These are phyloP conservation scores for Spodoptera exigua DNA, from an alignment of 2,888 invertebrate species.

Conservation along the genomic window DNA sequence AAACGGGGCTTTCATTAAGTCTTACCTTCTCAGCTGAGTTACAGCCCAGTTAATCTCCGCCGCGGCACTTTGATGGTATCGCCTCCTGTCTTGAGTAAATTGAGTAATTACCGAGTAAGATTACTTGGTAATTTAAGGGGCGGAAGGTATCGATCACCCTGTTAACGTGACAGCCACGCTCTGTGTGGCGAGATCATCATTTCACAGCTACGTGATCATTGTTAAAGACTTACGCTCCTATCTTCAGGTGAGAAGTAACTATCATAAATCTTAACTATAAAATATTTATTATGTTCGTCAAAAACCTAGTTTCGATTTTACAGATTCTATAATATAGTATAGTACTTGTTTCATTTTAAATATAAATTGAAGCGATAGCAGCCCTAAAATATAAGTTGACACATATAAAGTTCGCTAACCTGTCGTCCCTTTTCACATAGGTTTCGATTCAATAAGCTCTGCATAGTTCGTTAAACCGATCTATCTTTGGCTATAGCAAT, in stretches of 20 bases:
- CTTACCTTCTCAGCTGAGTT: slow-evolving; percentile 60
- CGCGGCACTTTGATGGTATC: slow-evolving; percentile 76
- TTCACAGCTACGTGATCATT: slow-evolving; percentile 29
- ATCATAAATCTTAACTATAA: neutral
- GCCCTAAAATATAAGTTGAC: slow-evolving; percentile 15
- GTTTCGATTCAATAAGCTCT: slow-evolving; percentile 24
- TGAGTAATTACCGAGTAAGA: slow-evolving; percentile 84
- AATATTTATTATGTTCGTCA: no score
- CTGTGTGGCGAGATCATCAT: slow-evolving; percentile 45
- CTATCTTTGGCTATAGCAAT: slow-evolving; percentile 41
- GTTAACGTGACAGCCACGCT: slow-evolving; percentile 56
- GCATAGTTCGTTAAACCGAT: slow-evolving; percentile 32
- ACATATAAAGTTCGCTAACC: slow-evolving; percentile 32
- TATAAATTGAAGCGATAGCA: slow-evolving; percentile 17
- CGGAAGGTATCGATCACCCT: slow-evolving; percentile 79
- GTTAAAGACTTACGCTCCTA: slow-evolving; percentile 2
- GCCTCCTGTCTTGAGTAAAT: slow-evolving; percentile 79
- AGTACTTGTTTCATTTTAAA: no score
- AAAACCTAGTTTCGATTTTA: no score
- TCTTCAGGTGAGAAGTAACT: slow-evolving; percentile 9
- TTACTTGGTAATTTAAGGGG: slow-evolving; percentile 78
- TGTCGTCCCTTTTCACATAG: slow-evolving; percentile 20
- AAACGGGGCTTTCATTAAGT: slow-evolving; percentile 63
- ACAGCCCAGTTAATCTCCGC: slow-evolving; percentile 67
- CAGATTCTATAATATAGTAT: no score